Evolutionary conservation across 1,140 invertebrate genomes (phyloP).

Genomic region (Branchinecta lynchi): DNA sequence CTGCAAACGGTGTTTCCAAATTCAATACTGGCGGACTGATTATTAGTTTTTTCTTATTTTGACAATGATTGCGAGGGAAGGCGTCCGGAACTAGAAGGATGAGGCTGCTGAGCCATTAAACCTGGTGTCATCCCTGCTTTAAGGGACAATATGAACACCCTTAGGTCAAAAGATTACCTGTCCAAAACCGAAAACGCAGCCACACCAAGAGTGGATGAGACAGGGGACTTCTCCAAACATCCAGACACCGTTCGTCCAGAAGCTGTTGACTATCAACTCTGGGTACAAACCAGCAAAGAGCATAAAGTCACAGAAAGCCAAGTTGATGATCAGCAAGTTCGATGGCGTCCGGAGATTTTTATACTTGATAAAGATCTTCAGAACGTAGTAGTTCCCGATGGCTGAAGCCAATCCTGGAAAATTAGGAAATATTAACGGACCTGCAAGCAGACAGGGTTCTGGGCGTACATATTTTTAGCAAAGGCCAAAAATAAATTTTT

Average conservation of each 20-base stretch:
- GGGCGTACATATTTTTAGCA: too few species aligned
- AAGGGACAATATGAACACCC: too few species aligned
- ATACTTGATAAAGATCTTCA: constrained; percentile 22
- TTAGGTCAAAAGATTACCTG: background rate
- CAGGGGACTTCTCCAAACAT: constrained; percentile 22
- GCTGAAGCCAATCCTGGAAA: constrained; percentile 19
- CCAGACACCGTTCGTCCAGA: constrained; percentile 22
- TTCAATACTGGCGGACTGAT: too few species aligned
- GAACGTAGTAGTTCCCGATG: constrained; percentile 21
- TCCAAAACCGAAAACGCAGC: constrained; percentile 15
- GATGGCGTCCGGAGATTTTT: constrained; percentile 30
- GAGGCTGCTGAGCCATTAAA: too few species aligned
- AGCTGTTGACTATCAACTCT: constrained; percentile 33
- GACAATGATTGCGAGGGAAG: too few species aligned
- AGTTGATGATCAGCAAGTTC: constrained; percentile 34
- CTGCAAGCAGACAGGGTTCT: too few species aligned
- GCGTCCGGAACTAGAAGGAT: too few species aligned
- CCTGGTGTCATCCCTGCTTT: too few species aligned
- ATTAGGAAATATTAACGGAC: too few species aligned
- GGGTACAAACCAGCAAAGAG: constrained; percentile 24
- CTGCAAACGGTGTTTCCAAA: too few species aligned
- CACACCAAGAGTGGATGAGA: constrained; percentile 21
- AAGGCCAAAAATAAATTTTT: too few species aligned
- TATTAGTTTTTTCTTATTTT: too few species aligned
- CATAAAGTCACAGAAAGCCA: constrained; percentile 31